Evolutionary conservation across 1,140 invertebrate species (phyloP), one percentile per base, ranked within the genome.

Genomic region (Ceratina calcarata): DNA sequence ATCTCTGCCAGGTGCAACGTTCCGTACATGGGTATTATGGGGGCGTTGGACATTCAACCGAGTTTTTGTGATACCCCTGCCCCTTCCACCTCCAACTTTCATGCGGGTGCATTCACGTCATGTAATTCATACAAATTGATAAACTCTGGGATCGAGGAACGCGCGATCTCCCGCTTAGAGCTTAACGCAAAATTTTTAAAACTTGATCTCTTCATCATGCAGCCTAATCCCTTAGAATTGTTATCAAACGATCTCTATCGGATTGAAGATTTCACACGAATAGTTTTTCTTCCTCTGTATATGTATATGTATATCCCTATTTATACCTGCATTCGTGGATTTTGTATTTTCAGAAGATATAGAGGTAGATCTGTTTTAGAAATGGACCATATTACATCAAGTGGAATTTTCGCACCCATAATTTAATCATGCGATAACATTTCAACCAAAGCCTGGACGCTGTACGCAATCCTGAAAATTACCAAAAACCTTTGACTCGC

Each of bases 101-200:
- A 89, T 89, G 88, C 88, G 88, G 88, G 88, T 70, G 74, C 62
- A 89, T 89, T 89, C 82, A 87, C 74, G 73, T 82, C 66, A 24
- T 32, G 68, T 53, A 78, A 82, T 70, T 78, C 76, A 82, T 85
- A 82, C 80, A 86, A 82, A 82, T 82, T 85, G 84, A 79, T 82
- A 81, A 80, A 86, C 67, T 80, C 62, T 57, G 67, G 58, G 37
- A 2, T 45, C 37, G 37, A 75, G 81, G 53, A 3, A 57, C 67
- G 73, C 71, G 81, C 76, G 65, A 77, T 79, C 87, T 87, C 76
- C 81, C 80, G 73, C 76, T 64, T 32, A 68, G 69, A 62, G 64
- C 61, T 81, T 69, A 78, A 51, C 69, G 74, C 80, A 37, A 71
- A 70, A 84, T 81, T 85, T 74, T n/a, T 74, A 78, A 75, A 80